Conservation (phyloP, 2,797 vertebrate genomes). For the Gadopsis marmoratus region DNA sequence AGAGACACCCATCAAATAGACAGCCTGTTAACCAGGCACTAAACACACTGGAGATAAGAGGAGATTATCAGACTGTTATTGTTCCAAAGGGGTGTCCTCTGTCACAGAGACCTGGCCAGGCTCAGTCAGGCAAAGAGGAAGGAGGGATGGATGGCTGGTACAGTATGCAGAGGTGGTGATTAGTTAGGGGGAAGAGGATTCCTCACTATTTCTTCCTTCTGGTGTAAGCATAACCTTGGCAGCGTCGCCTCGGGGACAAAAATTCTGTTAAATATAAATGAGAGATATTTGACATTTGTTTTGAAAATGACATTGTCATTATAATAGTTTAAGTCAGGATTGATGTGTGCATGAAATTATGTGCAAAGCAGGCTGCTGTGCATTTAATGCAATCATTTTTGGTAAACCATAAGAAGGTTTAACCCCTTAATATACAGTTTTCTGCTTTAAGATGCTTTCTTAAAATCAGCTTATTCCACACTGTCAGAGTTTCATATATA, state of each 20-base stretch:
- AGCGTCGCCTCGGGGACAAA: background rate
- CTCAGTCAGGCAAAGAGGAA: slow-evolving; percentile 59
- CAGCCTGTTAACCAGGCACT: slow-evolving; percentile 77
- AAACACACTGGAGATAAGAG: slow-evolving; percentile 80
- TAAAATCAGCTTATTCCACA: background rate
- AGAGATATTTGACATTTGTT: slow-evolving; percentile 33
- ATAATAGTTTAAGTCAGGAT: background rate
- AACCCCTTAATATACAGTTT: background rate
- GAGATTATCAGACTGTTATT: slow-evolving; percentile 79
- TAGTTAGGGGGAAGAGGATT: slow-evolving; percentile 33
- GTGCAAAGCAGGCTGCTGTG: background rate
- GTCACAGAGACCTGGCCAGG: slow-evolving; percentile 73
- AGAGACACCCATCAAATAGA: slow-evolving; percentile 71
- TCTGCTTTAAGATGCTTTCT: slow-evolving; percentile 8
- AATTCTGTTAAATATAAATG: slow-evolving; percentile 32
- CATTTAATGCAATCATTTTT: background rate
- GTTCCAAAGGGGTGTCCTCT: slow-evolving; percentile 77
- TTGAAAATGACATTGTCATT: slow-evolving; percentile 31
- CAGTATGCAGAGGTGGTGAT: slow-evolving; percentile 34
- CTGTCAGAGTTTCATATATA: background rate
- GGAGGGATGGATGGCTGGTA: slow-evolving; percentile 35
- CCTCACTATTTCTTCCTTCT: slow-evolving; percentile 41
- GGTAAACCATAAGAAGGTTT: slow-evolving; percentile 3
- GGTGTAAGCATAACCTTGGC: slow-evolving; percentile 34
- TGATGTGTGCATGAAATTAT: slow-evolving; percentile 6